Conservation (phyloP, 2,888 invertebrate species). For the Torymus tubicola region DNA sequence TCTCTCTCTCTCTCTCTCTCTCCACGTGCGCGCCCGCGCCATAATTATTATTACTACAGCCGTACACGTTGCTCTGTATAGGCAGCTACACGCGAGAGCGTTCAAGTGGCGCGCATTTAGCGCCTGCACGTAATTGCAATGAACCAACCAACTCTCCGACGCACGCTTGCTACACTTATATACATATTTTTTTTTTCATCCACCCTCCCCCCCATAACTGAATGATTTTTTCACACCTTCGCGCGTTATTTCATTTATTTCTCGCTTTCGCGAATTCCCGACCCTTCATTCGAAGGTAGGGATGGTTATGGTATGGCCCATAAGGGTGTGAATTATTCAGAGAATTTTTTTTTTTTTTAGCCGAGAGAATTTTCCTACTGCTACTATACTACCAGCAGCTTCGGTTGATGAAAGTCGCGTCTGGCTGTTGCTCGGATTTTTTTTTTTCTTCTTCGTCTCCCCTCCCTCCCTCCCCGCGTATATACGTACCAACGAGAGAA, state of each 20-base stretch:
- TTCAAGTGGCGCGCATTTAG: conserved; percentile 6
- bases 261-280: conserved; percentile 21
- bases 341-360: conserved; percentile 7
- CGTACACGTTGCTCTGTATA: neutral
- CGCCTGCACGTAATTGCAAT: conserved; percentile 40
- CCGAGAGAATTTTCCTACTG: conserved; percentile 11
- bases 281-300: neutral
- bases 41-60: conserved; percentile 52
- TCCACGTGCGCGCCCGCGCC: neutral
- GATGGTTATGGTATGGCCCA: neutral
- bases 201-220: conserved; percentile 1
- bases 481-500: conserved; percentile 4
- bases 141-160: conserved; percentile 17
- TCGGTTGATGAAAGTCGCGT: conserved; percentile 48
- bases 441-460: neutral
- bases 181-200: neutral
- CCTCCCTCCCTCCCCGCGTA: no score
- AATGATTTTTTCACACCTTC: conserved; percentile 46
- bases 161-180: neutral
- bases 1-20: no score
- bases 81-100: neutral
- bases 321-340: neutral
- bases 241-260: neutral
- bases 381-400: no score
- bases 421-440: conserved; percentile 37